A percentile compares a stretch with the other conserved stretches of the same genome.
These are phyloP conservation scores for Garra rufa DNA, from an alignment of 2,113 vertebrate genomes.

Conservation along the genomic window DNA sequence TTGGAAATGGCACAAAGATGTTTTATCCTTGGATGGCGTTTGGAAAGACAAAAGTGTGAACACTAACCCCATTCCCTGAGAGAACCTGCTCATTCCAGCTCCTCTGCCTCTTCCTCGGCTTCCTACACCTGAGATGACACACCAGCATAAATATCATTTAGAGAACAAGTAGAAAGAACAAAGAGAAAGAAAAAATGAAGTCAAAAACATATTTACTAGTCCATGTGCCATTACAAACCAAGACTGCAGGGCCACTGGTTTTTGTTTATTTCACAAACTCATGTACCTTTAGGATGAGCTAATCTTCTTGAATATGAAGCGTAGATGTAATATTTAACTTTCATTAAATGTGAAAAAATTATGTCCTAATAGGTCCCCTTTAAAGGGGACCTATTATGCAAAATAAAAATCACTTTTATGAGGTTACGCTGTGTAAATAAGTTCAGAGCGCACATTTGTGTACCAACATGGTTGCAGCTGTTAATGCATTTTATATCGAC, in stretches of 20 bases:
- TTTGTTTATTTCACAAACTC: background rate
- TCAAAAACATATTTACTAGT: background rate
- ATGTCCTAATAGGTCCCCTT: too few relatives aligned
- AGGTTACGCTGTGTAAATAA: too few relatives aligned
- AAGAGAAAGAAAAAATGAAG: background rate
- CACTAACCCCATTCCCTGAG: slow-evolving; percentile 94
- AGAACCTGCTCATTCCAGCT: slow-evolving; percentile 87
- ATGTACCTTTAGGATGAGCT: background rate
- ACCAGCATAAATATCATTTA: background rate
- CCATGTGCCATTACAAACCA: background rate
- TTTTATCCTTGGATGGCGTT: background rate
- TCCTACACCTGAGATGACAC: slow-evolving; percentile 77
- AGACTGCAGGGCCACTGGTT: too few relatives aligned
- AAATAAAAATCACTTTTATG: too few relatives aligned
- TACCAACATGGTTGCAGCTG: too few relatives aligned
- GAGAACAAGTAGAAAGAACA: background rate
- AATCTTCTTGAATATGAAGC: background rate
- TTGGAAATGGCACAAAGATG: background rate
- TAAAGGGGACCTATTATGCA: too few relatives aligned
- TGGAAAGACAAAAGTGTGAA: background rate
- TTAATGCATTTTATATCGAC: too few relatives aligned
- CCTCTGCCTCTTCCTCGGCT: slow-evolving; percentile 88
- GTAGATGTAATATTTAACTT: background rate
- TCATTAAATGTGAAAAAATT: too few relatives aligned
- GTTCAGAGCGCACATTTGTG: too few relatives aligned